A percentile compares a stretch with the other conserved stretches of the same genome.
Evolutionary conservation across 2,888 invertebrate genomes (phyloP).

Genomic region (Leptothorax acervorum): DNA sequence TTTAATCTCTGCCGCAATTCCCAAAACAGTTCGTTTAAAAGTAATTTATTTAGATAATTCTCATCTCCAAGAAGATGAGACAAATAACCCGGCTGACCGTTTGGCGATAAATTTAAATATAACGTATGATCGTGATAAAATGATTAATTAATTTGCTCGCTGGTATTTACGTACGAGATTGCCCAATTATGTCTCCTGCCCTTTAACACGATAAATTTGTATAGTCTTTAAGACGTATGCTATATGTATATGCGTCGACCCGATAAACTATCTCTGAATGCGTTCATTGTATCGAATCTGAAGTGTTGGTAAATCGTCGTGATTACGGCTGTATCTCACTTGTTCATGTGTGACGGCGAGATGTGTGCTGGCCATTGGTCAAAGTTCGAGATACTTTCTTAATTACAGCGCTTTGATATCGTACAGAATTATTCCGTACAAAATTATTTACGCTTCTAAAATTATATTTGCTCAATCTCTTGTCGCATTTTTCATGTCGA

Average conservation of each 20-base stretch:
- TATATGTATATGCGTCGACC: conserved; percentile 4
- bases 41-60: conserved; percentile 6
- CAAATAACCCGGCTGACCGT: conserved; percentile 25
- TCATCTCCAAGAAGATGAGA: background rate
- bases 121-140: conserved; percentile 45
- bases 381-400: conserved; percentile 73
- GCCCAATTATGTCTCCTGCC: conserved; percentile 43
- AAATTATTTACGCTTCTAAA: conserved; percentile 33
- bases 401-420: conserved; percentile 69
- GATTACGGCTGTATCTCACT: conserved; percentile 68
- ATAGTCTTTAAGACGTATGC: conserved; percentile 33
- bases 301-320: conserved; percentile 73
- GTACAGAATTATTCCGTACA: conserved; percentile 62
- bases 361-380: conserved; percentile 70
- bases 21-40: conserved; percentile 12
- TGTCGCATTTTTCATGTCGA: background rate
- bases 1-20: background rate
- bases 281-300: conserved; percentile 71
- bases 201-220: conserved; percentile 34
- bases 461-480: conserved; percentile 19
- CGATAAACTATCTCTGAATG: conserved; percentile 68
- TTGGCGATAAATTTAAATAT: conserved; percentile 33
- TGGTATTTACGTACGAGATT: conserved; percentile 43
- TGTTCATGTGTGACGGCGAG: conserved; percentile 56
- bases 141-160: conserved; percentile 52